Evolutionary conservation across 2,113 vertebrate species (phyloP).

Genomic region (Clarias magur): DNA sequence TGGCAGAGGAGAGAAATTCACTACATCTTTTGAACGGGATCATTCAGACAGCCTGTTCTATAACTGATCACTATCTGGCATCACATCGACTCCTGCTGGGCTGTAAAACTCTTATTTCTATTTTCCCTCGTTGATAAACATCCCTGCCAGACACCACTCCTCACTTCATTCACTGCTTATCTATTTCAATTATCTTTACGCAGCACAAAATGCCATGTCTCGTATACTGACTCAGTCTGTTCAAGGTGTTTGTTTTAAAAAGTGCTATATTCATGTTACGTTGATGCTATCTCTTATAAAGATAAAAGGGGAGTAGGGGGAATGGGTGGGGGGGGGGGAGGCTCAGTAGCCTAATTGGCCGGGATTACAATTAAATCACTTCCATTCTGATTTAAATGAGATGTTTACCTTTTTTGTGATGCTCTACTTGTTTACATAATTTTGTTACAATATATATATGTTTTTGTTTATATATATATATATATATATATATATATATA

Average conservation of each 20-base stretch:
- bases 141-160: background rate
- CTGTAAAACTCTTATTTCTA: constrained; percentile 13
- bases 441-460: too few relatives aligned
- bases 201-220: background rate
- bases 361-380: background rate
- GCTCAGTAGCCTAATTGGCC: background rate
- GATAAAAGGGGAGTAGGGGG: background rate
- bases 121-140: background rate
- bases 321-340: too few relatives aligned
- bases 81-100: background rate
- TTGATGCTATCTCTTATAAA: background rate
- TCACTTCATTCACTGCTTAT: background rate
- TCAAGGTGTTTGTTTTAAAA: background rate
- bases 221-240: background rate
- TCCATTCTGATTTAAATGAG: background rate
- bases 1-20: background rate
- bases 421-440: background rate
- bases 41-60: background rate
- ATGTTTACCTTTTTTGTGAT: background rate
- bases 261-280: background rate
- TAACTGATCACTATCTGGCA: constrained; percentile 13
- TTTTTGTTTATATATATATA: too few relatives aligned
- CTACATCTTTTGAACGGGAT: background rate
- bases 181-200: background rate
- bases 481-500: too few relatives aligned